A percentile compares a stretch with the other conserved stretches of the same genome.
Conservation (phyloP, 2,113 vertebrate genomes). For the Gila orcuttii region DNA sequence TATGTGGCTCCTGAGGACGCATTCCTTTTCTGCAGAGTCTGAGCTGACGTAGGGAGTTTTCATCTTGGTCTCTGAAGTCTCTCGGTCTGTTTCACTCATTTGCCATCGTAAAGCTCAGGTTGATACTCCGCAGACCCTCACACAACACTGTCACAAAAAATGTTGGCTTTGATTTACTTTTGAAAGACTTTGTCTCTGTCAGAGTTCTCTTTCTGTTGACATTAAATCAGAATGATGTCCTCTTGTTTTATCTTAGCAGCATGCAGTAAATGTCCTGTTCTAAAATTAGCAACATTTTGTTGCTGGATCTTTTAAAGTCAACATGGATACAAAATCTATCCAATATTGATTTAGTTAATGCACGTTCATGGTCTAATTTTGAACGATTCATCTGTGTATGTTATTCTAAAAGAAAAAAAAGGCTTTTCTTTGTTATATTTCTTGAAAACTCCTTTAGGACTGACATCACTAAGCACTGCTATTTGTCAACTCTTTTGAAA, state of each 20-base stretch:
- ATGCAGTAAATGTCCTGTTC: not conserved
- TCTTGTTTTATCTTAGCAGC: not conserved
- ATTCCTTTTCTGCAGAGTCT: constrained; percentile 47
- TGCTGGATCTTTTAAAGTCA: not conserved
- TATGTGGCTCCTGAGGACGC: constrained; percentile 44
- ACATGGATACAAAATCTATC: not conserved
- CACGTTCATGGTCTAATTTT: not conserved
- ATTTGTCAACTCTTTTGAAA: not conserved
- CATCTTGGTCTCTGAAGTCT: constrained; percentile 16
- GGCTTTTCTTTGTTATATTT: not conserved
- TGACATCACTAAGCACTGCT: not conserved
- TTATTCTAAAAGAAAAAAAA: not conserved
- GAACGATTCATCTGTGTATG: not conserved
- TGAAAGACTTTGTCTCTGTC: not conserved
- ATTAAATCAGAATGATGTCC: not conserved
- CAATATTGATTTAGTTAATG: not conserved
- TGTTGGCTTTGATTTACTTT: not conserved
- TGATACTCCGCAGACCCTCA: constrained; percentile 33
- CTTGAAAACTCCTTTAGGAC: not conserved
- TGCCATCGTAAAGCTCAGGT: constrained; percentile 35
- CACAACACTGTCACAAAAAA: constrained; percentile 28
- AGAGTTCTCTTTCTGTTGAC: constrained; percentile 2
- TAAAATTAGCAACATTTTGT: constrained; percentile 8
- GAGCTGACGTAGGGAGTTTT: constrained; percentile 47
- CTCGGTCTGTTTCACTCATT: constrained; percentile 51